These are phyloP conservation scores for Cyrtonyx montezumae DNA, from an alignment of 2,113 vertebrate genomes.

Conservation along the genomic window DNA sequence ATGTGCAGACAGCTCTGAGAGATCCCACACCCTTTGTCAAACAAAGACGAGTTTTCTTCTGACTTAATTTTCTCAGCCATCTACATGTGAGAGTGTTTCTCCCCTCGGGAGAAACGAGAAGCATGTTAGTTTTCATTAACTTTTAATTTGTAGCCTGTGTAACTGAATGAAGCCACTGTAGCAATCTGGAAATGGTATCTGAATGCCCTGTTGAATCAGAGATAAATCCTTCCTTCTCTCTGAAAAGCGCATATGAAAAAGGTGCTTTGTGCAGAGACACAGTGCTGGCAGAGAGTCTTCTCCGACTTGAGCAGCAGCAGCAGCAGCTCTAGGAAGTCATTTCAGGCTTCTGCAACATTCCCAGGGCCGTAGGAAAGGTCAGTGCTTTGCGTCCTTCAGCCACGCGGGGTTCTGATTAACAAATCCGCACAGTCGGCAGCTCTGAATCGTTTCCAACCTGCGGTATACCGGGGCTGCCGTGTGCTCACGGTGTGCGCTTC, in stretches of 20 bases:
- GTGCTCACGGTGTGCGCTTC: neutral
- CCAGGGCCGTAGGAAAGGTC: constrained; percentile 42
- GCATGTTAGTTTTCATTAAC: constrained; percentile 31
- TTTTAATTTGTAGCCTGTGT: constrained; percentile 15
- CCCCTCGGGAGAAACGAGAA: neutral
- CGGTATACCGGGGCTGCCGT: neutral
- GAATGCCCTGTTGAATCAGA: constrained; percentile 21
- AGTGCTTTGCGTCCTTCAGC: constrained; percentile 35
- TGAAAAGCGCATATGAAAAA: neutral
- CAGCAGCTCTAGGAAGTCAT: constrained; percentile 7
- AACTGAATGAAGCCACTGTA: constrained; percentile 26
- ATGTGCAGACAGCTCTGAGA: neutral
- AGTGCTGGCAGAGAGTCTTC: neutral
- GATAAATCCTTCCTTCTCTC: neutral
- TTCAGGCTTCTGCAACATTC: neutral
- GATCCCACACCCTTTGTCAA: neutral
- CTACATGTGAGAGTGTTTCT: neutral
- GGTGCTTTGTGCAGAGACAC: constrained; percentile 17
- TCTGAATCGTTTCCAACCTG: constrained; percentile 17
- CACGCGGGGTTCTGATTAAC: neutral
- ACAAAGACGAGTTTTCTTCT: constrained; percentile 4
- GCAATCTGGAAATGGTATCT: neutral
- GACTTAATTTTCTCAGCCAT: neutral
- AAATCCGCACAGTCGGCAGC: accelerated
- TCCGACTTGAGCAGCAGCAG: neutral